Evolutionary conservation across 2,113 vertebrate species (phyloP).

Genomic region (Aleadryas rufinucha): DNA sequence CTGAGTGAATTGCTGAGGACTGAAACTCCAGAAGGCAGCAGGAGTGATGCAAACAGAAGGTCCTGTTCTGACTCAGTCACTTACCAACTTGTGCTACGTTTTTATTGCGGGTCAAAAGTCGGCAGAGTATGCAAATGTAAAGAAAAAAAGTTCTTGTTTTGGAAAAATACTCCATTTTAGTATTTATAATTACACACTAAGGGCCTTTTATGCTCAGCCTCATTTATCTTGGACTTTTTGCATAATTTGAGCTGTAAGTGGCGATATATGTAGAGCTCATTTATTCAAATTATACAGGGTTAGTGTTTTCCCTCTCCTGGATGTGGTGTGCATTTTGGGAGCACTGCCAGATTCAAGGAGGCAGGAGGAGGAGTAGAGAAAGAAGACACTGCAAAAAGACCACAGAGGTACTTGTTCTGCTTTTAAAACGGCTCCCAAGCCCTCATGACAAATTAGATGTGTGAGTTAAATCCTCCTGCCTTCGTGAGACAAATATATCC

Average conservation of each 20-base stretch:
- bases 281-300: conserved; percentile 57
- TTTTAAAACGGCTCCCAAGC: conserved; percentile 12
- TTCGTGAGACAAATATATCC: neutral
- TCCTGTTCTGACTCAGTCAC: conserved; percentile 58
- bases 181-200: conserved; percentile 45
- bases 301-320: conserved; percentile 53
- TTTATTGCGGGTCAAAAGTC: conserved; percentile 59
- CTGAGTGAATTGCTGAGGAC: neutral
- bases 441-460: neutral
- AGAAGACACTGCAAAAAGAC: conserved; percentile 3
- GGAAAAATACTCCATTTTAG: conserved; percentile 51
- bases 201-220: conserved; percentile 39
- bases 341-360: neutral
- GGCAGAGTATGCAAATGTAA: conserved; percentile 46
- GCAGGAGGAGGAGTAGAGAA: conserved; percentile 2
- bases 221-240: conserved; percentile 55
- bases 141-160: conserved; percentile 38
- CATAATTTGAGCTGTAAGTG: conserved; percentile 54
- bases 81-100: conserved; percentile 45
- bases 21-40: conserved; percentile 38
- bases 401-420: neutral
- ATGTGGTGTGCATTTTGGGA: conserved; percentile 30
- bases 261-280: conserved; percentile 36
- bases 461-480: neutral
- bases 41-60: conserved; percentile 58